Conservation (phyloP, 2,888 invertebrate genomes). For the Cantharis flavilabris region DNA sequence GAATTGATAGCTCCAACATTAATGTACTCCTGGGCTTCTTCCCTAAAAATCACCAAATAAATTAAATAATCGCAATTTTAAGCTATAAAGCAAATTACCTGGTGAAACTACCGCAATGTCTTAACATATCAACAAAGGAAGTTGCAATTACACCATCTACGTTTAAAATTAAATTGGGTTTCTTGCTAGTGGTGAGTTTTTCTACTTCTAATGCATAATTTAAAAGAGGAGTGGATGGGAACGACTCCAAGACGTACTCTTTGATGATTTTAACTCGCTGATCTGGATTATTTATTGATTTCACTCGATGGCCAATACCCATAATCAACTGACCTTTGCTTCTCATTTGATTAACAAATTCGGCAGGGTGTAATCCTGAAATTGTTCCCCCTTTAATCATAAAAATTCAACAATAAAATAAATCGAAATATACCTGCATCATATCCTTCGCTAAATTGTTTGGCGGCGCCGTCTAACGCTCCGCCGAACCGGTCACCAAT, state of each 20-base stretch:
- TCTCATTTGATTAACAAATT: conserved; percentile 97
- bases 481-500: conserved; percentile 99
- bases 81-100: conserved; percentile 59
- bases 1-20: conserved; percentile 98
- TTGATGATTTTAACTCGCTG: conserved; percentile 96
- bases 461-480: conserved; percentile 96
- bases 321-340: conserved; percentile 97
- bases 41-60: conserved; percentile 60
- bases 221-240: conserved; percentile 92
- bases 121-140: conserved; percentile 94
- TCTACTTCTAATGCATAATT: conserved; percentile 97
- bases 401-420: not conserved
- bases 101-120: conserved; percentile 93
- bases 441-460: conserved; percentile 95
- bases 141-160: conserved; percentile 99
- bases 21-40: conserved; percentile 97
- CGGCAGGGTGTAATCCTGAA: conserved; percentile 90
- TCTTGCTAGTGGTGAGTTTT: conserved; percentile 98
- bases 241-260: conserved; percentile 91
- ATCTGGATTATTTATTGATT: conserved; percentile 97
- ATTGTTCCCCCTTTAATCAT: not conserved
- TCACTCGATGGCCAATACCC: conserved; percentile 95
- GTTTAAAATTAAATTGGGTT: conserved; percentile 99
- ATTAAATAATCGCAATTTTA: not conserved
- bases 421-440: conserved; percentile 70